Conservation (phyloP, 2,797 vertebrate genomes). For the Gambusia yucatana region DNA sequence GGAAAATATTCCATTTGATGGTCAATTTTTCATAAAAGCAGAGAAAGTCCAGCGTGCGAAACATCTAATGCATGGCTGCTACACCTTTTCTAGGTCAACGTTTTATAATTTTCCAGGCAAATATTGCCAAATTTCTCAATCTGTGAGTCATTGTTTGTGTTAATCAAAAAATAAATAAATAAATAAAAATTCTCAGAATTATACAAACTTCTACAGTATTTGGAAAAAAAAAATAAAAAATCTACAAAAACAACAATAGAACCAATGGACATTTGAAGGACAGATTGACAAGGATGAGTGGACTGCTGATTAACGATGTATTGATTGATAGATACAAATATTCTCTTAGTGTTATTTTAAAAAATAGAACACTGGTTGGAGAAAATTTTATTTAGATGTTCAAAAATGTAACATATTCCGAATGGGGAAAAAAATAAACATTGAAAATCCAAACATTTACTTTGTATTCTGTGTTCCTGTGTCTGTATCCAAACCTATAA, state of each 20-base stretch:
- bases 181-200: background rate
- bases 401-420: background rate
- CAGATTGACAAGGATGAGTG: background rate
- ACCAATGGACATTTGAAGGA: background rate
- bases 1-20: slow-evolving; percentile 35
- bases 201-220: background rate
- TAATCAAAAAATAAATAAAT: background rate
- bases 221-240: background rate
- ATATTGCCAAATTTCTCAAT: background rate
- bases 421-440: background rate
- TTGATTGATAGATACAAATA: background rate
- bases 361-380: background rate
- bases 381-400: background rate
- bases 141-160: background rate
- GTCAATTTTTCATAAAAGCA: slow-evolving; percentile 30
- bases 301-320: background rate
- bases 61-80: background rate
- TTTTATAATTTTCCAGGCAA: background rate
- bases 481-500: background rate
- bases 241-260: background rate
- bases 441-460: background rate
- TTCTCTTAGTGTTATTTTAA: background rate
- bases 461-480: background rate
- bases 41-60: slow-evolving; percentile 1
- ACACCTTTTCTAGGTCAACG: background rate